Evolutionary conservation across 2,888 invertebrate genomes (phyloP), one percentile per base, ranked within the genome.

Genomic region (Sesia apiformis): DNA sequence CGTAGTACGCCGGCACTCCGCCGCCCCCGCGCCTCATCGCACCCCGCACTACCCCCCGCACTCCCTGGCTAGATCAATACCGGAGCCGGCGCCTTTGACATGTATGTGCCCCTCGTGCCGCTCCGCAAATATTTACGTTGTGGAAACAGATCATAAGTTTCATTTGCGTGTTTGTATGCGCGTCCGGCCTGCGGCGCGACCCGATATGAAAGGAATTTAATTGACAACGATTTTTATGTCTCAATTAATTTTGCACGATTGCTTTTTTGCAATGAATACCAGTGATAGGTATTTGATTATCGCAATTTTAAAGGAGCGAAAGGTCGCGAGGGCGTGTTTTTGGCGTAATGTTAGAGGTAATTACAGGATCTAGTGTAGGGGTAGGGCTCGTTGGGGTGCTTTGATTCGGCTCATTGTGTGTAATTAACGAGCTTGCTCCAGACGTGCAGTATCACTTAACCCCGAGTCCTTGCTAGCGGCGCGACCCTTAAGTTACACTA

Each of bases 91-190:
- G 84, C 87, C 85, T 87, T 87, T 87, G 88, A 87, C 88, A 88
- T 86, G 86, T 86, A 87, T 86, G 86, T 86, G 86, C 84, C 82
- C 80, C 76, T 77, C 81, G 76, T 78, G 79, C 79, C 78, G 71
- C 79, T 78, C 81, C 69, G 83, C 86, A 83, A 88, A 89, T 89
- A 88, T 88, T 88, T 89, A 88, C 86, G 80, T 82, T 83, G 81
- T 78, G 82, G 81, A 78, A 83, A 81, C 86, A 79, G 85, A 84
- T 86, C 85, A 85, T 86, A 86, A 84, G 81, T 83, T 82, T 79
- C 72, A 80, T 81, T 82, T 77, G 74, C 61, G 63, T 74, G 74
- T 79, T 74, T 76, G 74, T 74, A 65, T 64, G 62, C 59, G 63
- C 60, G 56, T 50, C 50, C 50, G 5, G 8, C 8, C 52, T 23